Percentiles rank a stretch among this genome's conserved stretches.
Conservation (phyloP, 1,140 invertebrate genomes). For the Lepidotrigona ventralis region DNA sequence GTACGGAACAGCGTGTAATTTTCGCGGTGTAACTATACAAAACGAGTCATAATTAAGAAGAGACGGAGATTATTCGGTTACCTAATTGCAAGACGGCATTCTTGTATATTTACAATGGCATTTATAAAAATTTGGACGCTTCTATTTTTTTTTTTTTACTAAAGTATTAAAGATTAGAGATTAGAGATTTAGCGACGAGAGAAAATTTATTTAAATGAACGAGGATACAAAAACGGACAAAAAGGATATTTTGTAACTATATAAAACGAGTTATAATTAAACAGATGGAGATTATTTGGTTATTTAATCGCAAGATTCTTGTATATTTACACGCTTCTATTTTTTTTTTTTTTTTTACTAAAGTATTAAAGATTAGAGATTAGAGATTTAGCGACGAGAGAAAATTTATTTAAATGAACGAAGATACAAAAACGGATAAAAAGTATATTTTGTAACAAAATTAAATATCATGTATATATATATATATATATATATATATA, state of each 20-base stretch:
- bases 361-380: too few relatives aligned
- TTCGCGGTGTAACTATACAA: background rate
- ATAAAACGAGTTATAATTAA: constrained; percentile 20
- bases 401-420: too few relatives aligned
- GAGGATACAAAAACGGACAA: too few relatives aligned
- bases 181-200: too few relatives aligned
- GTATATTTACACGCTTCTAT: background rate
- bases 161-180: too few relatives aligned
- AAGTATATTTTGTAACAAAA: too few relatives aligned
- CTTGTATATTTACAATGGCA: background rate
- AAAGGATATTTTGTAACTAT: too few relatives aligned
- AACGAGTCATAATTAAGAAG: constrained; percentile 19
- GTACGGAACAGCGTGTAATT: background rate
- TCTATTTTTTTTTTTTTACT: background rate
- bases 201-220: too few relatives aligned
- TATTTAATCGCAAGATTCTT: constrained; percentile 1
- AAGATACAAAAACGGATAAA: too few relatives aligned
- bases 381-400: too few relatives aligned
- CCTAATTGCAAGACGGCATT: constrained; percentile 6
- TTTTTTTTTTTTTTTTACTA: background rate
- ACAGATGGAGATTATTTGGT: background rate
- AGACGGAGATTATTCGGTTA: background rate
- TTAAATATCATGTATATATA: too few relatives aligned
- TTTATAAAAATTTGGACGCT: background rate
- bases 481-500: too few relatives aligned